Base-by-base conservation (phyloP, 2,888 invertebrate species). In the Pantelozetes paolii region DNA sequence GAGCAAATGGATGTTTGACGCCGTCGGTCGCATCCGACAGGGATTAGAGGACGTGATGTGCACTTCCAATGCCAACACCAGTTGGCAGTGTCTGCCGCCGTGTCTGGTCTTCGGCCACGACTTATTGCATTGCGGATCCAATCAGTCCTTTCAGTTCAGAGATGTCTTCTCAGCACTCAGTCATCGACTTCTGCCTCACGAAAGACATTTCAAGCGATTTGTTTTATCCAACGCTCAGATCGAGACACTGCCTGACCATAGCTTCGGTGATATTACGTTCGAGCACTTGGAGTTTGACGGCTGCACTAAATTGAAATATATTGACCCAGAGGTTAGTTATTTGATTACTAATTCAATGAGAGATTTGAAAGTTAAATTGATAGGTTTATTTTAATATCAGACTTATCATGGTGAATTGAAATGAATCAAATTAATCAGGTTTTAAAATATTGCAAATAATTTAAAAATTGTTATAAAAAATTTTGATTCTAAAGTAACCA, bases 41-140 rank as follows among this genome's bases (percentile, higher is more conserved):
- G 74, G 74, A 20, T 26, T 74, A 1, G 30, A 70, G 13, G 74
- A 74, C 36, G 23, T 74, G 2, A 74, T 74, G 74, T 74, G 74
- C 40, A 36, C 28, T 0, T 54, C 54, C 26, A 74, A 74, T 57
- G 70, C 23, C 36, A 67, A 67, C 20, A 32, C 32, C 2, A 73
- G 73, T 54, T 74, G 74, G 74, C 50, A 74, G 20, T 74, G 74
- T 62, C 59, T 74, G 23, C 74, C 74, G 11, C 74, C 74, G 11
- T 74, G 74, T 59, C 32, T 74, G 13, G 54, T 74, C 9, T 74
- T 74, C 20, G 74, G 74, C 11, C 59, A 50, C 28, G 74, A 74
- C 18, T 54, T 74, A 18, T 30, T 74, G 23, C 74, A 74, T 28
- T 74, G 74, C 30, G 74, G 74, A 9, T 74, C 74, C 0, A 74